A percentile compares a stretch with the other conserved stretches of the same genome.
phyloP scores from a whole-genome alignment of 2,797 vertebrate genomes.

The Manis javanica region DNA sequence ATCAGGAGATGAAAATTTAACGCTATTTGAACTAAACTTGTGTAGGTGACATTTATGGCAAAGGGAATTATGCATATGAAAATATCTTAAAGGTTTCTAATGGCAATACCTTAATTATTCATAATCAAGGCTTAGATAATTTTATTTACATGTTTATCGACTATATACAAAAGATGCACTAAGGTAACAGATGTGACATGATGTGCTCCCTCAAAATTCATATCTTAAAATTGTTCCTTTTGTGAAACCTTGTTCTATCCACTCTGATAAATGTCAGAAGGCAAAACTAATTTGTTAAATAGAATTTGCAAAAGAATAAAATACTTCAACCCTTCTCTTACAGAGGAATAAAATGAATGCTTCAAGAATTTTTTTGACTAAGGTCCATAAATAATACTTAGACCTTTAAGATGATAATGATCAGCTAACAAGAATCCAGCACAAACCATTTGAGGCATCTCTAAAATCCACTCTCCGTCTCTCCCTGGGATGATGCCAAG shows the following conservation, averaged over 20 bases:
- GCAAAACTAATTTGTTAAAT: not conserved
- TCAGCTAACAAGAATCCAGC: not conserved
- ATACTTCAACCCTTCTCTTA: not conserved
- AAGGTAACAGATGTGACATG: not conserved
- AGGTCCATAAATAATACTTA: not conserved
- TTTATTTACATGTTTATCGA: not conserved
- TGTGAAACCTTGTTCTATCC: not conserved
- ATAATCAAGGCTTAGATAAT: not conserved
- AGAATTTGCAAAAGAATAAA: not conserved
- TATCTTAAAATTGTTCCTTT: not conserved
- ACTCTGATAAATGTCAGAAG: not conserved
- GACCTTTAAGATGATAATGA: not conserved
- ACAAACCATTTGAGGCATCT: not conserved
- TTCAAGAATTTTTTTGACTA: not conserved
- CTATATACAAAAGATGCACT: conserved; percentile 31
- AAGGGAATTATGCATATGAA: not conserved
- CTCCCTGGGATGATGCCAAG: not conserved
- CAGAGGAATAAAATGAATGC: not conserved
- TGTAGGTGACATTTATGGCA: not conserved
- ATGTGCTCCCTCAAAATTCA: not conserved
- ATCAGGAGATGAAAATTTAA: not conserved
- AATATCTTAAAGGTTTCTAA: not conserved
- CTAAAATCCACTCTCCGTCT: not conserved
- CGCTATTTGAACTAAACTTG: not conserved
- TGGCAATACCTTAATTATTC: not conserved